These are phyloP conservation scores for Zophobas morio DNA, from an alignment of 1,140 invertebrate species.

Conservation along the genomic window DNA sequence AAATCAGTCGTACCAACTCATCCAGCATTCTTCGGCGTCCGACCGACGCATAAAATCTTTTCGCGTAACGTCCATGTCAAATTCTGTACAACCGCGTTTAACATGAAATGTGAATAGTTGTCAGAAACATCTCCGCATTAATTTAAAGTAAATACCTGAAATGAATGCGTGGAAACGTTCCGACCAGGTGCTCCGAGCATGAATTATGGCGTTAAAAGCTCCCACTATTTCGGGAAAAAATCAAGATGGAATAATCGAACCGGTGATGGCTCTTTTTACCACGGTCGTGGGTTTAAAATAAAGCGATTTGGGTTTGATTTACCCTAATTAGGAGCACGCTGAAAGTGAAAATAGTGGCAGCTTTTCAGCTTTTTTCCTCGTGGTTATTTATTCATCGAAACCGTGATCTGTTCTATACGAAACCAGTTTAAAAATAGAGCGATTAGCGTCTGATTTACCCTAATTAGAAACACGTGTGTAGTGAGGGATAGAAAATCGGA, in stretches of 20 bases:
- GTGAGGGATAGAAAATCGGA: slow-evolving; percentile 7
- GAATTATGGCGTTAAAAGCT: slow-evolving; percentile 34
- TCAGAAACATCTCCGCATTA: slow-evolving; percentile 27
- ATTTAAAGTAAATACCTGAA: slow-evolving; percentile 28
- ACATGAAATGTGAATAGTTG: slow-evolving; percentile 17
- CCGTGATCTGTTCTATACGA: neutral
- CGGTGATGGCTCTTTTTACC: no score
- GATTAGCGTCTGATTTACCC: slow-evolving; percentile 15
- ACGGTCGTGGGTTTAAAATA: neutral
- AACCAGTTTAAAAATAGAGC: slow-evolving; percentile 5
- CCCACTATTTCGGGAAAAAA: slow-evolving; percentile 9
- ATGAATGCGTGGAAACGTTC: slow-evolving; percentile 36
- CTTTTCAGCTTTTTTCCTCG: no score
- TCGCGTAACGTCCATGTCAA: slow-evolving; percentile 11
- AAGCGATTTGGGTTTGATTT: neutral
- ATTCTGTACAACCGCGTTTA: neutral
- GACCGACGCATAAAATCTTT: neutral
- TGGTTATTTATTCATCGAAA: no score
- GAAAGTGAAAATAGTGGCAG: no score
- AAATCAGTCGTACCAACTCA: slow-evolving; percentile 12
- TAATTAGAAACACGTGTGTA: slow-evolving; percentile 31
- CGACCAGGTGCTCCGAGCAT: slow-evolving; percentile 11
- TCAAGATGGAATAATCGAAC: slow-evolving; percentile 11
- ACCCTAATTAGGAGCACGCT: neutral
- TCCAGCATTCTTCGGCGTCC: slow-evolving; percentile 10